phyloP scores from a whole-genome alignment of 1,140 invertebrate genomes.

The Drosophila burlai region DNA sequence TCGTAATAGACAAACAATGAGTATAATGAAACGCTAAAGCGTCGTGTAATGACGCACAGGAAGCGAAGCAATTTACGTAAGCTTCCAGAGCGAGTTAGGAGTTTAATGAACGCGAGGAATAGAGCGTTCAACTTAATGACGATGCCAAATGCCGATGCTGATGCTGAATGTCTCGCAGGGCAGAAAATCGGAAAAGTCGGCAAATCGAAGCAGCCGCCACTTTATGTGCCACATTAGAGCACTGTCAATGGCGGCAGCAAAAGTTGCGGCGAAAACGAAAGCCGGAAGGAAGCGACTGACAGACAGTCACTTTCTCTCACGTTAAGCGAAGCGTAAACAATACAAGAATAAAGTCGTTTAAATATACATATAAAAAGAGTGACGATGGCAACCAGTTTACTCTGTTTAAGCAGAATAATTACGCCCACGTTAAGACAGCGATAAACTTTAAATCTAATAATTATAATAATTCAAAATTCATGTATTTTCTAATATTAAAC shows the following conservation, averaged over 20 bases:
- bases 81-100: slow-evolving; percentile 49
- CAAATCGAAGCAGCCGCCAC: slow-evolving; percentile 57
- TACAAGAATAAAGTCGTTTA: slow-evolving; percentile 65
- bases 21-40: slow-evolving; percentile 65
- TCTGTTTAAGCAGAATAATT: slow-evolving; percentile 38
- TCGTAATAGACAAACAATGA: slow-evolving; percentile 75
- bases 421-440: slow-evolving; percentile 15
- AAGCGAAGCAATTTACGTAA: slow-evolving; percentile 73
- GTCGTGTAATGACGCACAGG: slow-evolving; percentile 69
- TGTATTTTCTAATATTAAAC: too few relatives aligned
- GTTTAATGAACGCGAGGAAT: slow-evolving; percentile 60
- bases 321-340: slow-evolving; percentile 68
- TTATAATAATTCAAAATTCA: background rate
- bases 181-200: slow-evolving; percentile 21
- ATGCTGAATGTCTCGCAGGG: slow-evolving; percentile 4
- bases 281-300: slow-evolving; percentile 3
- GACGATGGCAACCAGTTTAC: background rate
- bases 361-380: slow-evolving; percentile 49
- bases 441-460: background rate
- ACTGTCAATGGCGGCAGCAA: slow-evolving; percentile 58
- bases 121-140: slow-evolving; percentile 67
- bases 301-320: slow-evolving; percentile 8
- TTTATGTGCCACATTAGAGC: slow-evolving; percentile 59
- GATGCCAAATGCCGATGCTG: slow-evolving; percentile 12
- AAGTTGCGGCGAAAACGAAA: slow-evolving; percentile 47